Evolutionary conservation across 2,888 invertebrate genomes (phyloP), one percentile per base, ranked within the genome.

Genomic region (Acronicta aceris): DNA sequence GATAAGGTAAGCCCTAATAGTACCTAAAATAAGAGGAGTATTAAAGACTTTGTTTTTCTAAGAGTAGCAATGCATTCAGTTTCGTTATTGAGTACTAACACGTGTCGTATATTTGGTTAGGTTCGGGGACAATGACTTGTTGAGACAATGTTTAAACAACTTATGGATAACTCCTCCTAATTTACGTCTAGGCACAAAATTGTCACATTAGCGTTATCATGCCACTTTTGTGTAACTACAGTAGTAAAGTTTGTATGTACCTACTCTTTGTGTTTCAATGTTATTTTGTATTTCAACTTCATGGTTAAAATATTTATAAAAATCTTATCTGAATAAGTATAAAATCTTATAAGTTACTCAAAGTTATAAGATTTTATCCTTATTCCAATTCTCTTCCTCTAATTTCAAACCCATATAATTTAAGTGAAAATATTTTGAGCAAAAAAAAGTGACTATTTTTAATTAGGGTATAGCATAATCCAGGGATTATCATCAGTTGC

Each of bases 121-220:
- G 66, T 77, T 66, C 74, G 76, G 69, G 81, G 75, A 77, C 80
- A 71, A 74, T 77, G 74, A 65, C 74, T 69, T 82, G 78, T 79
- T 75, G 67, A 70, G 65, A 66, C 70, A 70, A 65, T 81, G 82
- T 78, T 71, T 77, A 78, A 62, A 72, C 66, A 78, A 58, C 57
- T 59, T 64, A 65, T 70, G 73, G 67, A 72, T 66, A 70, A 63
- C 65, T 78, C 74, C 79, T 82, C 68, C 76, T 74, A 83, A 85
- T 82, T 82, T 74, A 75, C 81, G 77, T 65, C 66, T 71, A 67
- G 68, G 66, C 73, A 81, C 74, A 66, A 83, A 83, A 81, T 77
- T 82, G 74, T 65, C 80, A 70, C 70, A 81, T 89, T 89, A 89
- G 77, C 89, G 76, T 55, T 58, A 58, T 33, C 42, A 68, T 79